Conservation (phyloP, 2,113 vertebrate species). For the Misgurnus anguillicaudatus region DNA sequence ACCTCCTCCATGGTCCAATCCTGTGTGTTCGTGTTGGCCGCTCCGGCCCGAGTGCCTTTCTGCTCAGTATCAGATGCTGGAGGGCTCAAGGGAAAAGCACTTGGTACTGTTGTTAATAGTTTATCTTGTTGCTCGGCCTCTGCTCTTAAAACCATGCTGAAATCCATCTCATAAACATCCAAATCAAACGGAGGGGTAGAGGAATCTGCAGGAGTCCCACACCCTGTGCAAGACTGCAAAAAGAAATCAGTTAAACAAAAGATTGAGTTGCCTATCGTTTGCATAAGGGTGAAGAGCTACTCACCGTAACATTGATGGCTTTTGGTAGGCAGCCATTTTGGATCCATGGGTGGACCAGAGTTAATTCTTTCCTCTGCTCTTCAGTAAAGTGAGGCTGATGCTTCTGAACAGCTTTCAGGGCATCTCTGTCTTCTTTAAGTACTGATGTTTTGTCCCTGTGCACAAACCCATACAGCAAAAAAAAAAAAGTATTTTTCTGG, state of each 20-base stretch:
- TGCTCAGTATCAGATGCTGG: not conserved
- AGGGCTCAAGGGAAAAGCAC: constrained; percentile 57
- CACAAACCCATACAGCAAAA: not conserved
- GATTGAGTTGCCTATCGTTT: not conserved
- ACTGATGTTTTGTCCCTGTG: constrained; percentile 81
- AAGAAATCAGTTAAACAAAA: not conserved
- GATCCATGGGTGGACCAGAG: constrained; percentile 86
- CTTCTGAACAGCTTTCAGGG: constrained; percentile 81
- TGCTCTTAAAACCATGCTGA: constrained; percentile 73
- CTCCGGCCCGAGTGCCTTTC: not conserved
- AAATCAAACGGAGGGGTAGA: constrained; percentile 66
- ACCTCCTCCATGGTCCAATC: constrained; percentile 13
- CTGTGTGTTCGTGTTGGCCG: not conserved
- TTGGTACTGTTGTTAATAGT: constrained; percentile 54
- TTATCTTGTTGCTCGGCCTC: constrained; percentile 25
- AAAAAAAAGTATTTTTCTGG: no score
- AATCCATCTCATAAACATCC: constrained; percentile 79
- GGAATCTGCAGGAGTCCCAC: constrained; percentile 66
- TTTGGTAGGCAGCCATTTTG: constrained; percentile 80
- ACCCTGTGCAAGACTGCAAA: constrained; percentile 77
- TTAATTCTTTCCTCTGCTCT: constrained; percentile 85
- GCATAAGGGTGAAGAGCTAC: constrained; percentile 38
- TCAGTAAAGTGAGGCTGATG: constrained; percentile 87
- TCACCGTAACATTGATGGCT: constrained; percentile 82
- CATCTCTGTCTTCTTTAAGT: constrained; percentile 81